These are phyloP conservation scores for Rhodeus uyekii DNA, from an alignment of 2,797 vertebrate species.

Conservation along the genomic window DNA sequence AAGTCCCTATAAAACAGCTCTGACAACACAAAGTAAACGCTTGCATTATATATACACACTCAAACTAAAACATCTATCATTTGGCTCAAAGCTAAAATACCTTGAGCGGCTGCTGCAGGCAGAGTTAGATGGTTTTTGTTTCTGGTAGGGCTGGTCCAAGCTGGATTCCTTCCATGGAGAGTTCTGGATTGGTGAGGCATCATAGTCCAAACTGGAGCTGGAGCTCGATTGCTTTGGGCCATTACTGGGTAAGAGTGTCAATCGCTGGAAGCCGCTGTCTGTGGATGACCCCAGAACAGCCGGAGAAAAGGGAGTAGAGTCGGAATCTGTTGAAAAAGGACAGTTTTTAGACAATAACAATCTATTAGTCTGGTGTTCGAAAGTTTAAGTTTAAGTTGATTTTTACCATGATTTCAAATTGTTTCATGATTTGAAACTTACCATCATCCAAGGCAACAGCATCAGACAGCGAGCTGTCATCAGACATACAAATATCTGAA, in stretches of 20 bases:
- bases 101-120: slow-evolving; percentile 80
- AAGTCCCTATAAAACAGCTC: background rate
- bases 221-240: slow-evolving; percentile 55
- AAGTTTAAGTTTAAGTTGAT: background rate
- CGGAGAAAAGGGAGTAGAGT: slow-evolving; percentile 66
- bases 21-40: background rate
- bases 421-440: too few relatives aligned
- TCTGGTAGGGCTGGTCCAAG: slow-evolving; percentile 88
- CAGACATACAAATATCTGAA: slow-evolving; percentile 76
- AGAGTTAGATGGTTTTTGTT: slow-evolving; percentile 70
- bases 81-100: slow-evolving; percentile 60
- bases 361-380: background rate
- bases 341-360: background rate
- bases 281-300: slow-evolving; percentile 54
- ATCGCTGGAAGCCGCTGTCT: slow-evolving; percentile 63
- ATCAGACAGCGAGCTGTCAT: slow-evolving; percentile 88
- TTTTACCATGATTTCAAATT: too few relatives aligned
- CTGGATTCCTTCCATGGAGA: slow-evolving; percentile 91
- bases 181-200: slow-evolving; percentile 85
- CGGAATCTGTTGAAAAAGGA: slow-evolving; percentile 63
- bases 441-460: slow-evolving; percentile 84
- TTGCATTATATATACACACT: background rate
- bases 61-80: background rate
- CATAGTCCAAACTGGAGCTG: slow-evolving; percentile 66
- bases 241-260: slow-evolving; percentile 51